Base-by-base conservation (phyloP, 2,888 invertebrate genomes). In the Pseudococcus longispinus region DNA sequence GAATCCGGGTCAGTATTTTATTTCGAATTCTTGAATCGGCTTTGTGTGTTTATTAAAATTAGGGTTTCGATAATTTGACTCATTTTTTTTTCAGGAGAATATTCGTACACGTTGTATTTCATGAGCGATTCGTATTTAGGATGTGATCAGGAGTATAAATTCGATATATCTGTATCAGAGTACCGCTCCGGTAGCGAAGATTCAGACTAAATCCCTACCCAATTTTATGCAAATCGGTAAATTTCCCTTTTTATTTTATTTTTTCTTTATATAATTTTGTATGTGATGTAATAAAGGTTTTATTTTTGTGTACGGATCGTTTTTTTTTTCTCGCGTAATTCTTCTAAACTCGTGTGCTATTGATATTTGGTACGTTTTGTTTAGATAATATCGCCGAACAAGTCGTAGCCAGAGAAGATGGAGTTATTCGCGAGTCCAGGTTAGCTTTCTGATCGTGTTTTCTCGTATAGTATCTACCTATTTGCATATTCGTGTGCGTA, bases 51-150 rank as follows among this genome's bases (percentile, higher is more conserved):
- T 8, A 6, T 37, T 6, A 4, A 37, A 37, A 37, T 37, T 37
- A 8, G 1, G 5, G 9, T 46, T 46, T 46, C 13, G 13, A 2
- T 46, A 37, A 37, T 4, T 37, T 37, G 2, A 4, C 9, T 37
- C 9, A 37, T 37, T 37, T 37, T 37, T 5, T 37, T n/a, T 60
- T 15, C 89, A 90, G 96, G 98, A 8, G 94, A 95, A 42, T 96
- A 98, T 91, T 94, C 95, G 18, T 99, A 98, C 91, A 97, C 97
- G 0, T 92, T 99, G 85, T 99, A 98, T 92, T 99, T 97, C 92
- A 99, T 99, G 98, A 98, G 98, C 90, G 99, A 99, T 91, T 96
- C 98, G 0, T 99, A 99, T 91, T 94, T 99, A 90, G 99, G 99
- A 11, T 99, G 99, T 90, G 99, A 99, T 93, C 99, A 99, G 91